Conservation (phyloP, 1,140 invertebrate species). For the Samia ricini region DNA sequence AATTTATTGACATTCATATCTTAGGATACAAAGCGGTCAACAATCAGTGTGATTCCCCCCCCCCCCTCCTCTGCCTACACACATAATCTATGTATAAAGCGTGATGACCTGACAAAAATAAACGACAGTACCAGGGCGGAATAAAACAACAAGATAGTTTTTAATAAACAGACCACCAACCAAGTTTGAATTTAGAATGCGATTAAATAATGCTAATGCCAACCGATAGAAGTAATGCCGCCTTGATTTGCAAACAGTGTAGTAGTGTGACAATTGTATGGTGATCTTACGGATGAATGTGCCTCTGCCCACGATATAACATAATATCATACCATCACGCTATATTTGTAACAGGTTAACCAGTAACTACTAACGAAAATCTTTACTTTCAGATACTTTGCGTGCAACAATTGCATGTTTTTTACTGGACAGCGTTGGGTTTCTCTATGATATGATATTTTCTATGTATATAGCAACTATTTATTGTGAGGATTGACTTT, state of each 20-base stretch:
- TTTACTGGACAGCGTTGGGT: too few species aligned
- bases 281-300: slow-evolving; percentile 38
- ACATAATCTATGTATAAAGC: not conserved
- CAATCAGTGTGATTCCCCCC: not conserved
- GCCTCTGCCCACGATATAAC: slow-evolving; percentile 17
- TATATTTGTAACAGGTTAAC: not conserved
- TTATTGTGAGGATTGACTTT: too few species aligned
- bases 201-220: slow-evolving; percentile 51
- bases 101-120: slow-evolving; percentile 2
- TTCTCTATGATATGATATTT: too few species aligned
- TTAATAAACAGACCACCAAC: slow-evolving; percentile 19
- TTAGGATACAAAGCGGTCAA: not conserved
- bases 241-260: slow-evolving; percentile 68
- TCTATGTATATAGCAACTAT: too few species aligned
- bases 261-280: slow-evolving; percentile 61
- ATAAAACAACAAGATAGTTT: slow-evolving; percentile 10
- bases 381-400: not conserved
- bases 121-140: slow-evolving; percentile 9
- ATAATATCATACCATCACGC: not conserved
- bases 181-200: slow-evolving; percentile 49
- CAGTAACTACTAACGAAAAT: not conserved
- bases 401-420: too few species aligned
- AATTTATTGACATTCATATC: not conserved
- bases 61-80: not conserved
- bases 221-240: slow-evolving; percentile 44